Percentiles rank a stretch among this genome's conserved stretches.
These are phyloP conservation scores for Perizoma flavofasciatum DNA, from an alignment of 2,888 invertebrate species.

Conservation along the genomic window DNA sequence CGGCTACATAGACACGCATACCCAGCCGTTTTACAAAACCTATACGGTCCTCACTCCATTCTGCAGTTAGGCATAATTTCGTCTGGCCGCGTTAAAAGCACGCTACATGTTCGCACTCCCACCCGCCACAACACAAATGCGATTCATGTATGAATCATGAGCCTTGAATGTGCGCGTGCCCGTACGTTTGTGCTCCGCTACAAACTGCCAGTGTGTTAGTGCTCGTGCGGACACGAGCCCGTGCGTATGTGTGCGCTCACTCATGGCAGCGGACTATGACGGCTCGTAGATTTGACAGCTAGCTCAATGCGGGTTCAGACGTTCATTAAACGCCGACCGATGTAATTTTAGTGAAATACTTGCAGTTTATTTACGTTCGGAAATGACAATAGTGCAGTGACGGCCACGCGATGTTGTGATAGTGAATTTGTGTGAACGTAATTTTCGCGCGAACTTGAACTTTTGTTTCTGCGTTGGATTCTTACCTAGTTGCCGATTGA, in stretches of 20 bases:
- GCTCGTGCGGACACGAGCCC: constrained; percentile 69
- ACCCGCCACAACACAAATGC: constrained; percentile 76
- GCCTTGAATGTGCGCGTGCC: constrained; percentile 65
- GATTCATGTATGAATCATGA: constrained; percentile 73
- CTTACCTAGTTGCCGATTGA: constrained; percentile 63
- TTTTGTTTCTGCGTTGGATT: constrained; percentile 51
- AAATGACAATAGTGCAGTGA: constrained; percentile 60
- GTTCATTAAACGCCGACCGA: constrained; percentile 79
- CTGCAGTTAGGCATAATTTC: constrained; percentile 79
- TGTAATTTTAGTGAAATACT: constrained; percentile 77
- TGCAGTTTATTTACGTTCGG: constrained; percentile 67
- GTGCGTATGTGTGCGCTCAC: constrained; percentile 74
- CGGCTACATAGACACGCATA: constrained; percentile 74
- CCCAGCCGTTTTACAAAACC: constrained; percentile 78
- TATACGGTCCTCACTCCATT: constrained; percentile 69
- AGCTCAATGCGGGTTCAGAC: constrained; percentile 84
- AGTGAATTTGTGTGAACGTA: constrained; percentile 47
- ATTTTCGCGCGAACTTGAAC: constrained; percentile 75
- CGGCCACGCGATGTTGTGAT: constrained; percentile 41
- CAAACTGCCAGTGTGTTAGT: constrained; percentile 80
- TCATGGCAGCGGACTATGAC: constrained; percentile 84
- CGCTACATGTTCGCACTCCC: constrained; percentile 83
- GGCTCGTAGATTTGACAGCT: constrained; percentile 85
- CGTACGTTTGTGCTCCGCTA: constrained; percentile 74
- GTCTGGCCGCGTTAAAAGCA: constrained; percentile 81